phyloP scores from a whole-genome alignment of 1,140 invertebrate species.

The Ceratina japonica region DNA sequence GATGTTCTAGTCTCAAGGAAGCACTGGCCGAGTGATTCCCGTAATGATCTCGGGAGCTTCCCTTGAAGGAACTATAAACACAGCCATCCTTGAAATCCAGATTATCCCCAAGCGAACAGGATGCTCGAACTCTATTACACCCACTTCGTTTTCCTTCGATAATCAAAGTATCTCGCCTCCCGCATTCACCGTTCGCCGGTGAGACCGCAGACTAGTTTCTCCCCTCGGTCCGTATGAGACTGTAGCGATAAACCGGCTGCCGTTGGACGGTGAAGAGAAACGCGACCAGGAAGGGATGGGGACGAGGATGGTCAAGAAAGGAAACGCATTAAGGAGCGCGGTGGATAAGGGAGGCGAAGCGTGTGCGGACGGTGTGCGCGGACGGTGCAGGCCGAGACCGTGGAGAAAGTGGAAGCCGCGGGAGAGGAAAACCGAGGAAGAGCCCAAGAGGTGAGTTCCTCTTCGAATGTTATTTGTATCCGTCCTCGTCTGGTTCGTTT shows the following conservation, averaged over 20 bases:
- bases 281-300: background rate
- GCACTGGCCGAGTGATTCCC: background rate
- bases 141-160: slow-evolving; percentile 27
- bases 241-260: slow-evolving; percentile 1
- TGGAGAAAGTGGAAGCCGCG: background rate
- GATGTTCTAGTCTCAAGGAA: background rate
- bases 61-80: slow-evolving; percentile 7
- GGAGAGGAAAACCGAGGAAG: slow-evolving; percentile 16
- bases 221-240: background rate
- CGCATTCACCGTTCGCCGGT: too few relatives aligned
- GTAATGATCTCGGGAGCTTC: background rate
- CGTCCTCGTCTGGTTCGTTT: background rate
- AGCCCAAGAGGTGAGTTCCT: background rate
- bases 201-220: background rate
- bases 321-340: background rate
- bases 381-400: background rate
- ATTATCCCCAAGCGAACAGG: slow-evolving; percentile 9
- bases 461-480: slow-evolving; percentile 37
- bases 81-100: slow-evolving; percentile 5
- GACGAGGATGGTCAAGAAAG: slow-evolving; percentile 2
- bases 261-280: background rate
- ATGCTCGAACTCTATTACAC: background rate
- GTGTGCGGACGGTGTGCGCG: background rate
- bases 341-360: background rate
- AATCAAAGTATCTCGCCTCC: slow-evolving; percentile 19